These are phyloP conservation scores for Carassius gibelio DNA, from an alignment of 2,113 vertebrate species.

Conservation along the genomic window DNA sequence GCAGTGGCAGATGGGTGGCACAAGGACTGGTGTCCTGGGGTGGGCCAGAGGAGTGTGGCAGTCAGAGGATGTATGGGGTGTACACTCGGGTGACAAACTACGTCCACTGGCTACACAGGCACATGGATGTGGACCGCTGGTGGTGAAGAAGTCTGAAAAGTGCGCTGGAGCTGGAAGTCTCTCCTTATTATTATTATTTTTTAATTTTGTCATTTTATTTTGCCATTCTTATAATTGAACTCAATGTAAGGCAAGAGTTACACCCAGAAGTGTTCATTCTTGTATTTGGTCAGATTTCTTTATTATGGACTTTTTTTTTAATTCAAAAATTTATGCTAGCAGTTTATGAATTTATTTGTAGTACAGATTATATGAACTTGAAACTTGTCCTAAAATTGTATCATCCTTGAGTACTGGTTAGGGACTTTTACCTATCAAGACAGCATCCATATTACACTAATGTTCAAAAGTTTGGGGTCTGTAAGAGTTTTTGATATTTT, in stretches of 20 bases:
- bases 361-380: neutral
- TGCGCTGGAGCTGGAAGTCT: too few relatives aligned
- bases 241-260: neutral
- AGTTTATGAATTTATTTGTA: neutral
- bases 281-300: too few relatives aligned
- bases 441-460: neutral
- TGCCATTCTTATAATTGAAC: neutral
- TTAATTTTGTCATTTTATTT: neutral
- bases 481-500: neutral
- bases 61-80: slow-evolving; percentile 91
- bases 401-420: too few relatives aligned
- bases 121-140: slow-evolving; percentile 61
- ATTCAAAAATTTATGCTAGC: too few relatives aligned
- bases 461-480: neutral
- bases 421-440: too few relatives aligned
- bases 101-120: slow-evolving; percentile 81
- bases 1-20: slow-evolving; percentile 81
- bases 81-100: slow-evolving; percentile 92
- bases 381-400: neutral
- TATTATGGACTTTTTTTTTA: too few relatives aligned
- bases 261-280: neutral
- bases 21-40: slow-evolving; percentile 96
- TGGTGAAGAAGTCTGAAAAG: slow-evolving; percentile 38
- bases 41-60: slow-evolving; percentile 92
- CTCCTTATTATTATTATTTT: too few relatives aligned